phyloP scores from a whole-genome alignment of 2,797 vertebrate genomes.

The Silurus aristotelis region DNA sequence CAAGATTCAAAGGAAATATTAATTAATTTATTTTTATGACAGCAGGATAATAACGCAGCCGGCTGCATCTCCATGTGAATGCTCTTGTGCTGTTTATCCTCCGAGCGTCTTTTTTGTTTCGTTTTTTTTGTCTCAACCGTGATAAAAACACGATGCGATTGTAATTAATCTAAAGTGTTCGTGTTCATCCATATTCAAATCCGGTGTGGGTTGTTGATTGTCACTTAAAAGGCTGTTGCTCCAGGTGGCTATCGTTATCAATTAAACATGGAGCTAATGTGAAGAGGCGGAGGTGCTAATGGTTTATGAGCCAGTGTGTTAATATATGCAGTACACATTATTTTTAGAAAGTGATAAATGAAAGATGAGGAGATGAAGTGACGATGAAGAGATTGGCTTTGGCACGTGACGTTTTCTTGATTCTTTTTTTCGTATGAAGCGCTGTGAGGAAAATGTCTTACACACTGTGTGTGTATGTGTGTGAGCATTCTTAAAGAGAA shows the following conservation, averaged over 20 bases:
- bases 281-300: not conserved
- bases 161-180: conserved; percentile 14
- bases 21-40: not conserved
- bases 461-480: conserved; percentile 29
- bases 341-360: not conserved
- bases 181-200: not conserved
- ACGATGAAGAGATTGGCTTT: not conserved
- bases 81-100: not conserved
- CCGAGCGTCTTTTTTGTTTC: not conserved
- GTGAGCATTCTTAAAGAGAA: conserved; percentile 22
- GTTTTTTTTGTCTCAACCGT: not conserved
- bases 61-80: not conserved
- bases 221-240: conserved; percentile 27
- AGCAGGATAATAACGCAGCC: not conserved
- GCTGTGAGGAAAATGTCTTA: conserved; percentile 38
- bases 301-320: not conserved
- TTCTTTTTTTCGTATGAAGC: conserved; percentile 61
- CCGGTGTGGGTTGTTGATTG: not conserved
- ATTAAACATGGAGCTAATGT: conserved; percentile 3
- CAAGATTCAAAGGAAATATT: not conserved
- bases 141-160: conserved; percentile 16
- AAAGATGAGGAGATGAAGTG: not conserved
- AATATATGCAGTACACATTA: not conserved
- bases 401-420: conserved; percentile 13
- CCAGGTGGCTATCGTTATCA: conserved; percentile 2